Percentiles rank a stretch among this genome's conserved stretches.
phyloP scores from a whole-genome alignment of 2,888 invertebrate species.

The Sminthurides aquaticus region DNA sequence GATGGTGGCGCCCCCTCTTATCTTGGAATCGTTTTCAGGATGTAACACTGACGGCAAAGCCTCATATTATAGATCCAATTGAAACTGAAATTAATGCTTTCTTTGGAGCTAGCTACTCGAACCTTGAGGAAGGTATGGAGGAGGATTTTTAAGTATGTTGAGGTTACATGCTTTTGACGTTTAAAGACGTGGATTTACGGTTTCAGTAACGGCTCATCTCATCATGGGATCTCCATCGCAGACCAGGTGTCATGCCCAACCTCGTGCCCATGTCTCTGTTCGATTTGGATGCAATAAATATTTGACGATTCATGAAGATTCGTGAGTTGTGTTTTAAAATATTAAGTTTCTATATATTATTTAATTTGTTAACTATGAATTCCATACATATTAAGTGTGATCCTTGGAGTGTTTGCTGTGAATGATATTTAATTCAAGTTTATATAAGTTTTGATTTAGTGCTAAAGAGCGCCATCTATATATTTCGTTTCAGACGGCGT shows the following conservation, averaged over 20 bases:
- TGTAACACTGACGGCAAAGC: slow-evolving; percentile 13
- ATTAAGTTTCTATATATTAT: too few species aligned
- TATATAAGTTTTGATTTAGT: too few species aligned
- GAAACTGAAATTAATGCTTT: slow-evolving; percentile 27
- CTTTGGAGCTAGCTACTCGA: slow-evolving; percentile 30
- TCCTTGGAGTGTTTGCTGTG: too few species aligned
- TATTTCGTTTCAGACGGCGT: slow-evolving; percentile 17
- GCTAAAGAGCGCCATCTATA: too few species aligned
- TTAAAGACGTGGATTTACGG: background rate
- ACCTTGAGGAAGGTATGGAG: slow-evolving; percentile 21
- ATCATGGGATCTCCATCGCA: slow-evolving; percentile 17
- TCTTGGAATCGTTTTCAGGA: too few species aligned
- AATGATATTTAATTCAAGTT: too few species aligned
- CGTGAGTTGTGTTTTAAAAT: too few species aligned
- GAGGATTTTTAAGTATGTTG: slow-evolving; percentile 14
- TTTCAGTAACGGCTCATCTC: slow-evolving; percentile 16
- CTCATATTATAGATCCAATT: slow-evolving; percentile 5
- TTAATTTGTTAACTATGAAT: too few species aligned
- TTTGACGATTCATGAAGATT: slow-evolving; percentile 33
- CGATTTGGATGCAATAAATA: slow-evolving; percentile 29
- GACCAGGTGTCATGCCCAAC: slow-evolving; percentile 32
- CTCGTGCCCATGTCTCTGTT: slow-evolving; percentile 20
- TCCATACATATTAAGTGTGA: too few species aligned
- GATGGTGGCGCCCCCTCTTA: too few species aligned
- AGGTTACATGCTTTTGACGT: background rate